Percentiles rank a stretch among this genome's conserved stretches.
These are phyloP conservation scores for Sitta europaea DNA, from an alignment of 2,113 vertebrate species.

Conservation along the genomic window DNA sequence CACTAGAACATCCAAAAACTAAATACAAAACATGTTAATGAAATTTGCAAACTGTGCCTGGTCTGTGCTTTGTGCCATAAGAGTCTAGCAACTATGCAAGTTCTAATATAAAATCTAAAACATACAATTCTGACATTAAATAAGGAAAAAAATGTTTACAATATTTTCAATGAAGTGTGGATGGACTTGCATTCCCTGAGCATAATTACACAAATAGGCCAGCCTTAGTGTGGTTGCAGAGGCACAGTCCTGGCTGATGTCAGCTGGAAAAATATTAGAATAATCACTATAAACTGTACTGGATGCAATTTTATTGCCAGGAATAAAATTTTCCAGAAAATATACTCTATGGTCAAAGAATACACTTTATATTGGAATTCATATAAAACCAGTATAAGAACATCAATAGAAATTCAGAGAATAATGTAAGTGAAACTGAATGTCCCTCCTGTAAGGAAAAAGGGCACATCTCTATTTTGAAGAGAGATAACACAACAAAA, in stretches of 20 bases:
- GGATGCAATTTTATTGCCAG: not conserved
- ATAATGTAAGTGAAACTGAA: not conserved
- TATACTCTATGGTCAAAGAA: not conserved
- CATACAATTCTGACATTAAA: not conserved
- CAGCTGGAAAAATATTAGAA: not conserved
- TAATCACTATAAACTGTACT: not conserved
- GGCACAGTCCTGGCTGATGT: not conserved
- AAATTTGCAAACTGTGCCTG: not conserved
- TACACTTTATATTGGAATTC: not conserved
- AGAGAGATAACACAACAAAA: not conserved
- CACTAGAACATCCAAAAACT: not conserved
- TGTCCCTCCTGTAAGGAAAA: not conserved
- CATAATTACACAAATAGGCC: not conserved
- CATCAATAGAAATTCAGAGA: not conserved
- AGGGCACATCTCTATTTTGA: not conserved
- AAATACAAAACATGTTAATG: not conserved
- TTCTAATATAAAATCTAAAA: conserved; percentile 6
- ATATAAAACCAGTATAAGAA: not conserved
- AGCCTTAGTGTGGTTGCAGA: not conserved
- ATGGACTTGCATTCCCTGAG: not conserved
- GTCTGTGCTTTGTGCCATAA: not conserved
- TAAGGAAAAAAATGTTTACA: not conserved
- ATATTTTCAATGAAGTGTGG: not conserved
- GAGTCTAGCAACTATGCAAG: not conserved
- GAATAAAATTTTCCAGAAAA: not conserved